Evolutionary conservation across 2,797 vertebrate species (phyloP), one percentile per base, ranked within the genome.

Genomic region (Triplophysa yarkandensis): DNA sequence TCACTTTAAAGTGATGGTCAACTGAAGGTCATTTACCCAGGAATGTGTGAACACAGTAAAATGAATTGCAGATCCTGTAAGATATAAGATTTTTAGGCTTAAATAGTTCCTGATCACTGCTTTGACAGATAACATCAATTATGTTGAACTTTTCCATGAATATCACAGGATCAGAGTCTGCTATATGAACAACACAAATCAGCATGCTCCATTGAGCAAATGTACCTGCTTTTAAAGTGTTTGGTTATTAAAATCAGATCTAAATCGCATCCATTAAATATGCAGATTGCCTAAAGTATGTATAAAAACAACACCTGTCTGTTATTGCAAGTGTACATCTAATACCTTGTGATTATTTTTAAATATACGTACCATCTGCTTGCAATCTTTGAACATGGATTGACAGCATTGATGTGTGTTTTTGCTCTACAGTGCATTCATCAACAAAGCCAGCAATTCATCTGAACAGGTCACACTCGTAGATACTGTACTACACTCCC

Each of bases 371-470:
- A 10, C 39, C 62, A 77, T 77, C 61, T 74, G 19, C 36, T 43
- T 68, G 23, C 52, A 58, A 44, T 50, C 27, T 64, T 17, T 68
- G 43, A 28, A 34, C 66, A 8, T 74, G 21, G 2, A 21, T 19
- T 34, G 57, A 46, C 66, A 25, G 25, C 71, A 25, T 74, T 19
- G 34, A 8, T 77, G 7, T 69, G 43, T 67, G 17, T 74, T 54
- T 48, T 39, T 69, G 32, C 57, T 48, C 69, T 50, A 41, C 87
- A 97, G 98, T 0, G 95, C 95, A 68, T 95, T 94, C 89, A 95
- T 99, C 85, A 96, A 97, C 92, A 95, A 97, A 84, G 98, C 96
- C 64, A 95, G 91, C 0, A 93, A 98, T 85, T 91, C 93, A 0
- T 91, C 94, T 0, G 91, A 97, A 81, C 97, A 98, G 84, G 87